phyloP scores from a whole-genome alignment of 2,797 vertebrate species.

The Siniperca scherzeri region DNA sequence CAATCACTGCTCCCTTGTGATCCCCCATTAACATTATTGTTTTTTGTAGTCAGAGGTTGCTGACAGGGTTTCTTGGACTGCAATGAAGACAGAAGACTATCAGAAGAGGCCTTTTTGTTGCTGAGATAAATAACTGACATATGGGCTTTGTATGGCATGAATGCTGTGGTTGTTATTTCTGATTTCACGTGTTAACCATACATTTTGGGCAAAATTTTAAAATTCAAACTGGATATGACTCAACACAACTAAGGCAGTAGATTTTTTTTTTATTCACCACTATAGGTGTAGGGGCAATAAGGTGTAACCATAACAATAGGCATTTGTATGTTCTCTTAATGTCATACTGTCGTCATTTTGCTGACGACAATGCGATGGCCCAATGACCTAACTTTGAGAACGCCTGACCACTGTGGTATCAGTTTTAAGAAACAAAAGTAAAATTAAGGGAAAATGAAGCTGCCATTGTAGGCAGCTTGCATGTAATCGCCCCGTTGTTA shows the following conservation, averaged over 20 bases:
- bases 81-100: slow-evolving; percentile 22
- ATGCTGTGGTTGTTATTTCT: slow-evolving; percentile 22
- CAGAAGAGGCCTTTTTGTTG: slow-evolving; percentile 35
- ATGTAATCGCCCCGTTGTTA: slow-evolving; percentile 78
- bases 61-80: slow-evolving; percentile 39
- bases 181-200: slow-evolving; percentile 3
- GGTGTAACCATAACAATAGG: slow-evolving; percentile 1
- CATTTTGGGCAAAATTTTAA: slow-evolving; percentile 4
- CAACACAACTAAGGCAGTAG: neutral
- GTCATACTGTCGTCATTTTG: slow-evolving; percentile 4
- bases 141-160: slow-evolving; percentile 4
- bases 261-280: neutral
- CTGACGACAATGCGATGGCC: neutral
- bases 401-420: neutral
- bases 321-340: slow-evolving; percentile 1
- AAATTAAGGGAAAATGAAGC: slow-evolving; percentile 50
- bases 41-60: slow-evolving; percentile 56
- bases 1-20: slow-evolving; percentile 63
- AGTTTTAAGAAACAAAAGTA: slow-evolving; percentile 39
- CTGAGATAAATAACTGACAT: slow-evolving; percentile 26
- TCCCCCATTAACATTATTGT: slow-evolving; percentile 55
- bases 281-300: neutral
- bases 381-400: neutral
- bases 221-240: neutral
- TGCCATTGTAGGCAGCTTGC: slow-evolving; percentile 58